Base-by-base conservation (phyloP, 2,888 invertebrate genomes). In the Polietes domitor region DNA sequence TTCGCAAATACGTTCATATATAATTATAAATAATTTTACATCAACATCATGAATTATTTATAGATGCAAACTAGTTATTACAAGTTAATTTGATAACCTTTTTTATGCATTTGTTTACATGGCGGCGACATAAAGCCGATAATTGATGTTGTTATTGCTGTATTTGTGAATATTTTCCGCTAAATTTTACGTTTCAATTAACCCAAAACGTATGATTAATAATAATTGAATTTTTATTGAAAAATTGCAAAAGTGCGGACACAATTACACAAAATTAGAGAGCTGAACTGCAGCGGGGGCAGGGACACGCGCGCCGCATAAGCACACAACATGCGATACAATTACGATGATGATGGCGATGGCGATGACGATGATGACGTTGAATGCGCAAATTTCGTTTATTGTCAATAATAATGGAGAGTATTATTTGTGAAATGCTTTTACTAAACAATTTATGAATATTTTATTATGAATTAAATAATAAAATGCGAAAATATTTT, bases 141-240 rank as follows among this genome's bases (percentile, higher is more conserved):
- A 61, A 63, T 37, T 63, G 37, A n/a, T 37, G 37, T 63, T 63
- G 63, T 17, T 32, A 32, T 9, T 65, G 61, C 28, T 63, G 15
- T 17, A 32, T 24, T 65, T 41, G 17, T 43, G 9, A 55, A 72
- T 68, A 47, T 26, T 77, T 74, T 82, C 41, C 77, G 68, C 77
- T 74, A 74, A 77, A 77, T 74, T 74, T 71, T 77, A 71, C 77
- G 74, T 77, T 82, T 82, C 61, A 82, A 82, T 82, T 82, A 74
- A 77, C 74, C 63, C 77, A 77, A 21, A 77, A 63, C 71, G 63
- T 77, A 55, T 82, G 77, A 77, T 77, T 77, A 75, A 63, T 77
- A 76, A 68, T 77, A 80, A 80, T 79, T 83, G 79, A 85, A 85
- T 86, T 85, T 68, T 82, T 85, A 86, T 86, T 80, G 78, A 82